Base-by-base conservation (phyloP, 2,113 vertebrate species). In the Oncorhynchus clarkii region DNA sequence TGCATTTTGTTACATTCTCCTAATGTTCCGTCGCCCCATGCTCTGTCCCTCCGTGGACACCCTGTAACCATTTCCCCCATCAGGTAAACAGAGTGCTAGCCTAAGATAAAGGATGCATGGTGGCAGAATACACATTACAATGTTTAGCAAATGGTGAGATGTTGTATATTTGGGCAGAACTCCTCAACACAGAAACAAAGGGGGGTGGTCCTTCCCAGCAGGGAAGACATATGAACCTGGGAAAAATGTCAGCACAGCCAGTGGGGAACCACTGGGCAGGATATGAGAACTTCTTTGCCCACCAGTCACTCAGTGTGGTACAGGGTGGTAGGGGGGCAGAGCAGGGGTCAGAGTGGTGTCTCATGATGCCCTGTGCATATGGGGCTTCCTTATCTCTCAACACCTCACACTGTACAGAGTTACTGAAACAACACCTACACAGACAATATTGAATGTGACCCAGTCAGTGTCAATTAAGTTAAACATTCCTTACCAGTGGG, bases 211-310 rank as follows among this genome's bases (percentile, higher is more conserved):
- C 27, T n/a, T 26, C 24, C 22, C 59, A 31, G 49, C 26, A 18
- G 22, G 57, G 71, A 45, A 74, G 48, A 65, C 16, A 68, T 78
- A 81, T 67, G 73, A 82, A 80, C 70, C 66, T 69, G 70, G 81
- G 78, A 49, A 71, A 62, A 65, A 70, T 71, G 77, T 74, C 73
- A 70, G 74, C 78, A 73, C 85, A 45, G 39, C 2, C 39, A 86
- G 84, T 82, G 59, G 74, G 82, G 62, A 82, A 67, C 72, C 77
- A 70, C 67, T 68, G 72, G 70, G 82, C 86, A 85, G 86, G 88
- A 90, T 87, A 90, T 89, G 85, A 90, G 85, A 77, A 82, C 80
- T 80, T 76, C 75, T 76, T 48, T 73, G 73, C 73, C 81, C 60
- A 77, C 74, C 84, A 67, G 27, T 67, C 60, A 64, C 68, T 79